A percentile compares a stretch with the other conserved stretches of the same genome.
Evolutionary conservation across 2,797 vertebrate species (phyloP).

Genomic region (Hydrolagus colliei): DNA sequence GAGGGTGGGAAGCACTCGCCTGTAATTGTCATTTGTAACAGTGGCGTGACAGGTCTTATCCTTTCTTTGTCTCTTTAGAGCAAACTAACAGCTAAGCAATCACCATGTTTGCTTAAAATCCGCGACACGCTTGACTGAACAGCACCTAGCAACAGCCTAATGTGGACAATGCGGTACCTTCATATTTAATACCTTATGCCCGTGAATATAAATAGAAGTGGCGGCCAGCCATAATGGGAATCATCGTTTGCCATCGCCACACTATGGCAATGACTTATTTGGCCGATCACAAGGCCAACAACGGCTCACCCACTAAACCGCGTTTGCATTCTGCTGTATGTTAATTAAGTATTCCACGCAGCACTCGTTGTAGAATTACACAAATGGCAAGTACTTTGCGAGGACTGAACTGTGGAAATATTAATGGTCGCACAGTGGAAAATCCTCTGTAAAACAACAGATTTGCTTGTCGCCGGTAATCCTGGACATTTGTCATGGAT

Average conservation of each 20-base stretch:
- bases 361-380: neutral
- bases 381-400: neutral
- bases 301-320: too few species aligned
- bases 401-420: neutral
- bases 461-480: too few species aligned
- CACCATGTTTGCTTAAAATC: neutral
- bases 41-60: neutral
- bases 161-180: neutral
- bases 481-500: too few species aligned
- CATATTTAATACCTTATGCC: conserved; percentile 11
- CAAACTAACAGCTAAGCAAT: conserved; percentile 1
- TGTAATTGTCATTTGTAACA: neutral
- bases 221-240: neutral
- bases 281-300: neutral
- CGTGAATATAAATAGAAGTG: neutral
- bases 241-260: neutral
- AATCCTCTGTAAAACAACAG: too few species aligned
- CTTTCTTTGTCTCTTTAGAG: neutral
- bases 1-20: too few species aligned
- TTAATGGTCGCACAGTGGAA: neutral
- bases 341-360: neutral
- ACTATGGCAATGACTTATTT: neutral
- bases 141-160: conserved; percentile 21
- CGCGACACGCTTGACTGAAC: neutral
- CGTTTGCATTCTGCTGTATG: neutral